phyloP scores from a whole-genome alignment of 2,888 invertebrate genomes.

The Altica lythri region DNA sequence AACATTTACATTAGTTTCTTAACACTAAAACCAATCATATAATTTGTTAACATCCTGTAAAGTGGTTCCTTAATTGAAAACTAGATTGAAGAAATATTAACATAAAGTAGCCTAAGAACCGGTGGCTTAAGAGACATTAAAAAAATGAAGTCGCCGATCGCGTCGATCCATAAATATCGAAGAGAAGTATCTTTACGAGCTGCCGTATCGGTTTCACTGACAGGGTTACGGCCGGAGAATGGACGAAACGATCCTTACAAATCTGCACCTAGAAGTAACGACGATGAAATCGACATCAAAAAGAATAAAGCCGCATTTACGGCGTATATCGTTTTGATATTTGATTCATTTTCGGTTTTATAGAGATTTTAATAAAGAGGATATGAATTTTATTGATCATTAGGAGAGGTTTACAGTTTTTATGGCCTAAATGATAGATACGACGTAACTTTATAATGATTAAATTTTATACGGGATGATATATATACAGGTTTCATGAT shows the following conservation, averaged over 20 bases:
- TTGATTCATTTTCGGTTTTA: constrained; percentile 14
- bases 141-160: constrained; percentile 8
- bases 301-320: constrained; percentile 25
- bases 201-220: constrained; percentile 36
- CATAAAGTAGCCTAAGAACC: too few species aligned
- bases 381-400: constrained; percentile 18
- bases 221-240: constrained; percentile 37
- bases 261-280: constrained; percentile 38
- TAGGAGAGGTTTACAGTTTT: constrained; percentile 9
- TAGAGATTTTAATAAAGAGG: constrained; percentile 13
- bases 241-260: constrained; percentile 37
- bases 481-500: too few species aligned
- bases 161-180: background rate
- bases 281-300: constrained; percentile 23
- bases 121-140: too few species aligned
- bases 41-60: too few species aligned
- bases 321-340: constrained; percentile 13
- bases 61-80: too few species aligned
- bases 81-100: too few species aligned
- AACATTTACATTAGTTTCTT: too few species aligned
- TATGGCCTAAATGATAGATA: too few species aligned
- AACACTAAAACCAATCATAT: too few species aligned
- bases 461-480: too few species aligned
- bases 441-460: too few species aligned
- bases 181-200: constrained; percentile 36